These are phyloP conservation scores for Parelbella ahira DNA, from an alignment of 2,888 invertebrate genomes.

Conservation along the genomic window DNA sequence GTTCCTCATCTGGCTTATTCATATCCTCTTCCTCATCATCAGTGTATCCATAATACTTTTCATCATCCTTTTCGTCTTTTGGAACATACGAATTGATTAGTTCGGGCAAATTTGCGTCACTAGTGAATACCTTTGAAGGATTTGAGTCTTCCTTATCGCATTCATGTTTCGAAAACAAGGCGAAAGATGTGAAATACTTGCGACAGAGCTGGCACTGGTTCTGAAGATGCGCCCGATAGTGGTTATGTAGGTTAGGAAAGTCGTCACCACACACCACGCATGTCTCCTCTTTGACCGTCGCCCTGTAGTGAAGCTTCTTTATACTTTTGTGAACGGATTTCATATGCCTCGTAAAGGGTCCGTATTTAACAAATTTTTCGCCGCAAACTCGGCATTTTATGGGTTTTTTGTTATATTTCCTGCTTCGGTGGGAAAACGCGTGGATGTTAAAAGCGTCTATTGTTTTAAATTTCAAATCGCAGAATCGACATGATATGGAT, in stretches of 20 bases:
- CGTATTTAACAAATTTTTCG: conserved; percentile 68
- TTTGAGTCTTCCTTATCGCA: conserved; percentile 62
- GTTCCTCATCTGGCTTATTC: conserved; percentile 28
- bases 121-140: conserved; percentile 59
- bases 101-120: conserved; percentile 50
- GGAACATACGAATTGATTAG: conserved; percentile 63
- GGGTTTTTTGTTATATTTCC: conserved; percentile 69
- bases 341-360: conserved; percentile 70
- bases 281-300: conserved; percentile 69
- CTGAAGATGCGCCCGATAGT: conserved; percentile 80
- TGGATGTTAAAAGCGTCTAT: conserved; percentile 74
- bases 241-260: conserved; percentile 82
- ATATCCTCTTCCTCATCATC: conserved; percentile 50
- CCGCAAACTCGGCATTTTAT: conserved; percentile 66
- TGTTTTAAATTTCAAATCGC: conserved; percentile 69
- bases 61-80: conserved; percentile 61
- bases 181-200: conserved; percentile 67
- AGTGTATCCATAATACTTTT: conserved; percentile 62
- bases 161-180: conserved; percentile 52
- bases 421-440: conserved; percentile 68
- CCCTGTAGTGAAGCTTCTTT: conserved; percentile 67
- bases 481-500: conserved; percentile 73
- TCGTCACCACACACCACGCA: conserved; percentile 81
- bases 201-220: conserved; percentile 75
- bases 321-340: conserved; percentile 55